These are phyloP conservation scores for Rhadina sibilatrix DNA, from an alignment of 2,113 vertebrate genomes.

Conservation along the genomic window DNA sequence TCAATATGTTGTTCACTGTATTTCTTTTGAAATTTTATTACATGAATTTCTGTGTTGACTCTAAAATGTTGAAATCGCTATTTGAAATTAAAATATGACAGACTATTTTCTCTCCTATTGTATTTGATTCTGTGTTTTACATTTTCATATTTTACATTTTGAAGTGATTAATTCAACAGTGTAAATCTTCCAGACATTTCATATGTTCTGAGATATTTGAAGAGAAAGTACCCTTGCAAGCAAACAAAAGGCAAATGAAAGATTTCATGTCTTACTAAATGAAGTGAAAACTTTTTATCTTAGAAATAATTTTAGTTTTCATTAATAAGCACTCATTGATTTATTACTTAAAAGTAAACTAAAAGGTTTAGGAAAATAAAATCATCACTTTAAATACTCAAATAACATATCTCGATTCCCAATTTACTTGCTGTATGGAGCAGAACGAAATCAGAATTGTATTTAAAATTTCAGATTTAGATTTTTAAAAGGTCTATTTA, in stretches of 20 bases:
- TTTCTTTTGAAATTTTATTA: neutral
- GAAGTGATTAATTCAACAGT: neutral
- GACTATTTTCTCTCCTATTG: neutral
- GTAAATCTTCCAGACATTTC: neutral
- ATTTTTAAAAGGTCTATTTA: neutral
- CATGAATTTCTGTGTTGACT: neutral
- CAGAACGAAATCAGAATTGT: neutral
- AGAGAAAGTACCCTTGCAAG: neutral
- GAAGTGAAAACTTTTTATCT: neutral
- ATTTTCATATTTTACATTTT: slow-evolving; percentile 3
- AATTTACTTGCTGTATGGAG: neutral
- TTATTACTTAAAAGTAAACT: neutral
- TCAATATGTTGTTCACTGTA: neutral
- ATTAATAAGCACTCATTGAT: neutral
- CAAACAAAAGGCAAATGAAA: neutral
- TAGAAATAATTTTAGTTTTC: neutral
- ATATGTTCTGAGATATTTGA: neutral
- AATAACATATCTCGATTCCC: neutral
- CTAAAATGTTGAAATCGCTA: neutral
- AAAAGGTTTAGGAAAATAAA: neutral
- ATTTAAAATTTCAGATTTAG: neutral
- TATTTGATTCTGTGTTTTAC: neutral
- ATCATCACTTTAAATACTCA: neutral
- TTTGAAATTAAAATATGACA: neutral
- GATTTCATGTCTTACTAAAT: neutral